phyloP scores from a whole-genome alignment of 2,888 invertebrate species.

The Aelia acuminata region DNA sequence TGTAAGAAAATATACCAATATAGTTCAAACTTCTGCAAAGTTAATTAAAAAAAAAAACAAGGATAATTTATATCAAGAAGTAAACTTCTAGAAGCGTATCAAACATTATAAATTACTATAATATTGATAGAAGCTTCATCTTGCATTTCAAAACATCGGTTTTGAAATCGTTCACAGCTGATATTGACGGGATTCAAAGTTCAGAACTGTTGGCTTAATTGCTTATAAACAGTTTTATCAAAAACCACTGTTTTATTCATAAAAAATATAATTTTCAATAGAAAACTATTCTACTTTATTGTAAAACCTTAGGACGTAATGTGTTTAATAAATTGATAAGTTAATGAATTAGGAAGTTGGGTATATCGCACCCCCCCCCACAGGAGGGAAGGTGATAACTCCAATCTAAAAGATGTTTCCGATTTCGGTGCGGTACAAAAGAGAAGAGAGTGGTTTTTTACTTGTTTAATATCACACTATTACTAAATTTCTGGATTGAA shows the following conservation, averaged over 20 bases:
- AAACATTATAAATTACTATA: not conserved
- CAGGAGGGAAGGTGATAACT: too few relatives aligned
- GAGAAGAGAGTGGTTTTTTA: too few relatives aligned
- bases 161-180: slow-evolving; percentile 36
- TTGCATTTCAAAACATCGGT: slow-evolving; percentile 14
- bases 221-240: not conserved
- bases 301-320: not conserved
- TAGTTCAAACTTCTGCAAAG: not conserved
- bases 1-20: not conserved
- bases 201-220: not conserved
- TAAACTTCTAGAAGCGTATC: not conserved
- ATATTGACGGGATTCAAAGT: slow-evolving; percentile 3
- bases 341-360: not conserved
- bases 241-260: not conserved
- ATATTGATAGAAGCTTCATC: not conserved
- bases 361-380: too few relatives aligned
- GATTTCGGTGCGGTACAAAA: too few relatives aligned
- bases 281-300: too few relatives aligned
- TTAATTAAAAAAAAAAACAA: not conserved
- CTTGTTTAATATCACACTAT: too few relatives aligned
- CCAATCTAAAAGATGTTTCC: too few relatives aligned
- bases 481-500: too few relatives aligned
- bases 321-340: not conserved
- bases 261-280: too few relatives aligned
- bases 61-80: not conserved